These are phyloP conservation scores for Podarcis cretensis DNA, from an alignment of 2,113 vertebrate species.

Conservation along the genomic window DNA sequence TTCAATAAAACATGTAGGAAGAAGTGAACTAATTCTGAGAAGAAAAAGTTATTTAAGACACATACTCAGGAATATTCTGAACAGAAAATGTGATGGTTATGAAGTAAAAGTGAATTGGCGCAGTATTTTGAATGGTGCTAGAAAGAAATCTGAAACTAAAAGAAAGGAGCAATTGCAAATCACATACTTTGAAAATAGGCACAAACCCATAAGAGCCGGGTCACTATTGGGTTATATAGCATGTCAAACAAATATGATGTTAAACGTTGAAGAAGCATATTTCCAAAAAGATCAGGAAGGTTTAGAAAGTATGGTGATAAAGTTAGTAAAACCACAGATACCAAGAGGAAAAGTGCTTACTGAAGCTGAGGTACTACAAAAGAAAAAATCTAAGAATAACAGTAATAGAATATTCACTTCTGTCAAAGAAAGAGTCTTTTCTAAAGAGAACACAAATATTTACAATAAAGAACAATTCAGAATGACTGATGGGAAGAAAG, in stretches of 20 bases:
- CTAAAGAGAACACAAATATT: slow-evolving; percentile 2
- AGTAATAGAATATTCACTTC: slow-evolving; percentile 9
- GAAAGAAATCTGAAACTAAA: slow-evolving; percentile 6
- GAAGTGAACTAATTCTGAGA: neutral
- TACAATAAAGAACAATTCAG: slow-evolving; percentile 5
- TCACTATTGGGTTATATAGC: neutral
- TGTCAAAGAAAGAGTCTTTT: slow-evolving; percentile 4
- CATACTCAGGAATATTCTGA: slow-evolving; percentile 4
- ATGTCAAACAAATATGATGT: neutral
- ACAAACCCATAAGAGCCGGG: neutral
- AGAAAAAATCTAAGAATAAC: neutral
- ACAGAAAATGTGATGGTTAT: neutral
- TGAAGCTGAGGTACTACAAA: slow-evolving; percentile 12
- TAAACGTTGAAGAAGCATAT: neutral
- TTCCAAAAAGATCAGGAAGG: neutral
- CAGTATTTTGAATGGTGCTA: neutral
- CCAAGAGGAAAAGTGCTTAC: slow-evolving; percentile 1
- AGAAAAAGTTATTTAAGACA: neutral
- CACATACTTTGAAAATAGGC: neutral
- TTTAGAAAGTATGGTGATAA: slow-evolving; percentile 16
- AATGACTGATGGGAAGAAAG: slow-evolving; percentile 9
- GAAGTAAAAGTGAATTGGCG: neutral
- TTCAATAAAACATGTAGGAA: slow-evolving; percentile 4
- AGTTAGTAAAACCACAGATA: slow-evolving; percentile 15
- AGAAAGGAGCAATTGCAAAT: neutral